Percentiles rank a stretch among this genome's conserved stretches.
Conservation (phyloP, 2,113 vertebrate genomes). For the Buteo buteo region DNA sequence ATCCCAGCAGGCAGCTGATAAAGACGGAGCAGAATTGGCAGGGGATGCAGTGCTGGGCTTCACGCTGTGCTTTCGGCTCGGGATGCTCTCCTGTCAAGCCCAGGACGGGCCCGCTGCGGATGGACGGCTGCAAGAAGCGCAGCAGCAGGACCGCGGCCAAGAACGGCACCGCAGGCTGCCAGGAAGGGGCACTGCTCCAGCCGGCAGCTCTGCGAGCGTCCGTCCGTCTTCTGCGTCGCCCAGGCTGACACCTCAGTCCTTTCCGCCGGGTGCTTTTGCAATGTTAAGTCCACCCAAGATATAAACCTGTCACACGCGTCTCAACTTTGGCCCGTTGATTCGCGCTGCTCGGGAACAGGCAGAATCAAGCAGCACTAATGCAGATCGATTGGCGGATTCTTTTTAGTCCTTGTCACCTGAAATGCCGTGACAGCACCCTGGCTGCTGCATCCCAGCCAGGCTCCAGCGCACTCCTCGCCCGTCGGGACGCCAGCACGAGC, state of each 20-base stretch:
- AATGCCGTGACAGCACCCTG: neutral
- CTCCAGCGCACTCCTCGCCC: neutral
- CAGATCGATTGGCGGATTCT: neutral
- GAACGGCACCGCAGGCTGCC: neutral
- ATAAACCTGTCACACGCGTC: accelerated
- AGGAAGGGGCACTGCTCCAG: neutral
- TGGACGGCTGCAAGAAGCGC: neutral
- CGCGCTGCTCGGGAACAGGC: neutral
- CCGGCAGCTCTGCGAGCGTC: neutral
- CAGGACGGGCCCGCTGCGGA: neutral
- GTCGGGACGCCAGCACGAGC: accelerated
- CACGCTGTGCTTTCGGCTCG: neutral
- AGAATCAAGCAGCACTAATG: neutral
- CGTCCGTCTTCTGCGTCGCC: accelerated
- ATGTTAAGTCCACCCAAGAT: neutral
- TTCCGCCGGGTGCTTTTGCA: neutral
- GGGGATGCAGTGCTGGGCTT: neutral
- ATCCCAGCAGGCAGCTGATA: neutral
- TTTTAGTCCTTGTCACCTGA: neutral
- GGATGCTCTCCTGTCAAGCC: neutral
- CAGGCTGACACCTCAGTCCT: neutral
- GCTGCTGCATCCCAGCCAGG: neutral
- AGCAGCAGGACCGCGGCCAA: neutral
- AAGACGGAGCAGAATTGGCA: neutral
- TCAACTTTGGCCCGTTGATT: neutral